These are phyloP conservation scores for Ptyas mucosa DNA, from an alignment of 2,113 vertebrate species.

Conservation along the genomic window DNA sequence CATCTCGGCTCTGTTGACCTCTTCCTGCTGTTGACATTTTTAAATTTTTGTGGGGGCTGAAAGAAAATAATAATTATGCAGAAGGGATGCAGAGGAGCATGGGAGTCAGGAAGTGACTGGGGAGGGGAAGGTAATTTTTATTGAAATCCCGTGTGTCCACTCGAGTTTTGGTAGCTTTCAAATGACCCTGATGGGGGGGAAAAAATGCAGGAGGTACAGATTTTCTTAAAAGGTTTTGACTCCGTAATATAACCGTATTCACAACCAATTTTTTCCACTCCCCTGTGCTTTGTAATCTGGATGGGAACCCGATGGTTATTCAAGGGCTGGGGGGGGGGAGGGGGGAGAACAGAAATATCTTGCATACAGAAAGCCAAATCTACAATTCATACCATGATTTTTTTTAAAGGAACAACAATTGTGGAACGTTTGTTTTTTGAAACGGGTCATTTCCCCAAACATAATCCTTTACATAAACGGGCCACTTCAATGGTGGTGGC, in stretches of 20 bases:
- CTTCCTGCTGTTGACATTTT: background rate
- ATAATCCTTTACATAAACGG: background rate
- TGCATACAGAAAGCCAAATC: background rate
- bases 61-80: background rate
- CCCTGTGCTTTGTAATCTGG: background rate
- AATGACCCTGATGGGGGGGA: background rate
- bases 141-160: background rate
- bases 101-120: background rate
- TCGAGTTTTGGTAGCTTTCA: background rate
- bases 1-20: background rate
- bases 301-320: background rate
- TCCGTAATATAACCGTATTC: background rate
- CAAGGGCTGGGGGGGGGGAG: background rate
- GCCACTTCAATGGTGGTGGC: background rate
- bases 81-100: background rate
- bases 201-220: background rate
- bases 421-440: background rate
- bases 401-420: background rate
- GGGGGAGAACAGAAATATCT: background rate
- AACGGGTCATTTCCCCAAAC: background rate
- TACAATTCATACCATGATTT: background rate
- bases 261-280: background rate
- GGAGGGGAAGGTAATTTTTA: background rate
- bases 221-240: background rate
- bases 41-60: background rate